A percentile compares a stretch with the other conserved stretches of the same genome.
These are phyloP conservation scores for Crotalus helleri DNA, from an alignment of 2,113 vertebrate species.

Conservation along the genomic window DNA sequence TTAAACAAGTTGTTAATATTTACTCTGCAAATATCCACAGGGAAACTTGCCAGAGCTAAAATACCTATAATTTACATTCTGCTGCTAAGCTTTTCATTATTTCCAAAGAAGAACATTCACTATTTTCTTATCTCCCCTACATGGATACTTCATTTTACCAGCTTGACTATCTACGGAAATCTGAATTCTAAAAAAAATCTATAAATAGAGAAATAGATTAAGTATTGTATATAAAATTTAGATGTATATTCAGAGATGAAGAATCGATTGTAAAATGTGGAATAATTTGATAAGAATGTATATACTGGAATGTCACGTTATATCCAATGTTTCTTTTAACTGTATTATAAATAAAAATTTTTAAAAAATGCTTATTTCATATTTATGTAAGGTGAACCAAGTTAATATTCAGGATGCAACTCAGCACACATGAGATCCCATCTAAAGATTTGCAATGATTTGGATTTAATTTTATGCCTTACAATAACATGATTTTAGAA, in stretches of 20 bases:
- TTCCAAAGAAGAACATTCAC: not conserved
- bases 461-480: not conserved
- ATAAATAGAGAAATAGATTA: too few relatives aligned
- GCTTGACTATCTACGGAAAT: slow-evolving; percentile 19
- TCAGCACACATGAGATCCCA: not conserved
- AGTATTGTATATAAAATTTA: too few relatives aligned
- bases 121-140: slow-evolving; percentile 1
- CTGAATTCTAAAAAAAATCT: not conserved
- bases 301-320: too few relatives aligned
- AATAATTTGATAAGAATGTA: too few relatives aligned
- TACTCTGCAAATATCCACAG: slow-evolving; percentile 40
- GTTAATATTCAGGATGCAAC: not conserved
- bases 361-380: slow-evolving; percentile 21
- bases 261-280: too few relatives aligned
- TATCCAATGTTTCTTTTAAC: too few relatives aligned
- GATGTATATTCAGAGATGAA: too few relatives aligned
- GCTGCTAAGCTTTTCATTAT: slow-evolving; percentile 17
- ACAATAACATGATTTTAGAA: not conserved
- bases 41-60: slow-evolving; percentile 35
- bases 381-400: slow-evolving; percentile 5
- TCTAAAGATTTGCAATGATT: not conserved
- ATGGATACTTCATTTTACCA: slow-evolving; percentile 30
- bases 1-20: slow-evolving; percentile 52
- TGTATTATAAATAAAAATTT: too few relatives aligned
- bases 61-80: slow-evolving; percentile 36